Base-by-base conservation (phyloP, 2,888 invertebrate species). In the Hirtodrosophila cameraria region DNA sequence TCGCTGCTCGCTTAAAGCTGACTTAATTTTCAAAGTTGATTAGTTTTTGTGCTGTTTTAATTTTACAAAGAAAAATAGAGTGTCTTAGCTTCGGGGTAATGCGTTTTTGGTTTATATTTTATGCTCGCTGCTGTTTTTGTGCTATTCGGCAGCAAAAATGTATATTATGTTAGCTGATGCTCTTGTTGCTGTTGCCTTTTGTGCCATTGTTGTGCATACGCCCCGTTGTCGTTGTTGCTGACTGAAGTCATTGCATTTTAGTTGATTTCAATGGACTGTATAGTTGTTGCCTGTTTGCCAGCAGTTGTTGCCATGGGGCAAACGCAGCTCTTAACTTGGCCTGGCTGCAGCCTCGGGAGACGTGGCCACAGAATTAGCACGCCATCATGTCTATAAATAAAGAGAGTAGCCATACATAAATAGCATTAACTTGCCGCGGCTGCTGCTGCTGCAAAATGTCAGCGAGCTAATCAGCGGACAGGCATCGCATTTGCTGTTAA, bases 191-290 rank as follows among this genome's bases (percentile, higher is more conserved):
- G 43, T 23, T 36, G 41, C 35, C 48, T 64, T 55, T 62, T 67
- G 54, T 76, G 67, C 59, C 77, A 84, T 78, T 81, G 77, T 79
- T 79, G 58, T 49, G 52, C 79, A 80, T 81, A 81, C 85, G 82
- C 85, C 75, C 58, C 68, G 62, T 75, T 68, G 62, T 41, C 52
- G 57, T 48, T 49, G 60, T 42, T 70, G 35, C 30, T 54, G 48
- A 23, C 65, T 65, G 84, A 59, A 73, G 75, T 81, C 67, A 83
- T 76, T 80, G 76, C 59, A 62, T 66, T 74, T 61, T 25, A 23
- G 23, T 23, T 23, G 23, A 23, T 23, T 23, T 23, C 23, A 23
- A 23, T 23, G 23, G 23, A 8, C 5, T 20, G 18, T 5, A 2
- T 20, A 18, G 27, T 30, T 25, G 46, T 7, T 39, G 59, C 31